Conservation (phyloP, 2,113 vertebrate species). For the Coturnix japonica region DNA sequence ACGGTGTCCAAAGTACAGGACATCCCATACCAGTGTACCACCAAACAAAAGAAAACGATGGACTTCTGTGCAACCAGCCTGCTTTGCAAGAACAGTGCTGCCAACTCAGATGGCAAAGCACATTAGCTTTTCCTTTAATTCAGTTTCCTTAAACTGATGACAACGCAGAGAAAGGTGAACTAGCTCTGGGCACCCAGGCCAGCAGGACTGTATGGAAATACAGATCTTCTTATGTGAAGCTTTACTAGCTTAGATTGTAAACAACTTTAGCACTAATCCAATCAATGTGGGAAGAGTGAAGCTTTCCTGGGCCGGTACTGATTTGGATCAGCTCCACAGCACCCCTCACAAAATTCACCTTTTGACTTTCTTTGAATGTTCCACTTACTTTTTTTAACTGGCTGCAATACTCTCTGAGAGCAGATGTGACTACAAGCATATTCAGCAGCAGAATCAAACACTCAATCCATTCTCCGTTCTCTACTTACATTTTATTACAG, state of each 20-base stretch:
- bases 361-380: background rate
- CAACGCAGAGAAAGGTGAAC: background rate
- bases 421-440: background rate
- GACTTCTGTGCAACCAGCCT: background rate
- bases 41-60: background rate
- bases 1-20: background rate
- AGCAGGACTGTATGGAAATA: background rate
- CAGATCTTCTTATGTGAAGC: background rate
- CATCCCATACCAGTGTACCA: background rate
- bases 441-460: background rate
- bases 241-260: background rate
- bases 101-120: background rate
- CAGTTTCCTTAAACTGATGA: background rate
- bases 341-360: fast-evolving
- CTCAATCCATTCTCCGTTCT: conserved; percentile 20
- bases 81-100: background rate
- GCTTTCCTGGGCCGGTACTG: background rate
- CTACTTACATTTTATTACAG: conserved; percentile 65
- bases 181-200: background rate
- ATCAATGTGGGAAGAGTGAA: background rate
- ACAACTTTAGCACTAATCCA: background rate
- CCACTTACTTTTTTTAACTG: background rate
- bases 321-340: background rate
- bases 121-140: background rate
- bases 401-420: background rate